These are phyloP conservation scores for Drosophila suboccidentalis DNA, from an alignment of 2,888 invertebrate genomes.

Conservation along the genomic window DNA sequence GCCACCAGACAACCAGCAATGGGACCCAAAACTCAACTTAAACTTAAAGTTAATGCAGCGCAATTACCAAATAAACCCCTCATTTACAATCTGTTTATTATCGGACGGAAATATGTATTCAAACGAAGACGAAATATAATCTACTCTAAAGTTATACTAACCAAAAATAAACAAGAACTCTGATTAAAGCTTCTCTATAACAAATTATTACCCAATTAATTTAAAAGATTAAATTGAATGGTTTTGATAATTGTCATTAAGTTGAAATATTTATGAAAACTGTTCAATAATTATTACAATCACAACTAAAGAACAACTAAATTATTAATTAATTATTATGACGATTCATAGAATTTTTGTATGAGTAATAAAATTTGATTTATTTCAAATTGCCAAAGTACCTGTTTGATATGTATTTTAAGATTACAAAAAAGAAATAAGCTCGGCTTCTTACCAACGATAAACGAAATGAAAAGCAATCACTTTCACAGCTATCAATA, in stretches of 20 bases:
- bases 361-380: neutral
- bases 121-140: neutral
- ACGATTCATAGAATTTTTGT: neutral
- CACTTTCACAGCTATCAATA: conserved; percentile 2
- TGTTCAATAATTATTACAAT: neutral
- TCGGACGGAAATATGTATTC: conserved; percentile 8
- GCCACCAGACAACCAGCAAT: conserved; percentile 33
- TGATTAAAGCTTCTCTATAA: neutral
- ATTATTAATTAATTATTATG: too few species aligned
- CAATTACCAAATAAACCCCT: conserved; percentile 23
- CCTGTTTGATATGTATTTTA: neutral
- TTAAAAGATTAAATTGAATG: neutral
- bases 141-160: neutral
- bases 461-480: neutral
- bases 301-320: neutral
- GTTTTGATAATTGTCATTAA: neutral
- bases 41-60: conserved; percentile 27
- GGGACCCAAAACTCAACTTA: conserved; percentile 40
- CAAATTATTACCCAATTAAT: neutral
- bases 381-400: neutral
- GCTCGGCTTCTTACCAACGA: neutral
- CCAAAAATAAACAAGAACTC: neutral
- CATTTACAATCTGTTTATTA: neutral
- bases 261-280: neutral
- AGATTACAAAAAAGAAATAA: neutral